Conservation (phyloP, 1,140 invertebrate genomes). For the Melanaphis sacchari region DNA sequence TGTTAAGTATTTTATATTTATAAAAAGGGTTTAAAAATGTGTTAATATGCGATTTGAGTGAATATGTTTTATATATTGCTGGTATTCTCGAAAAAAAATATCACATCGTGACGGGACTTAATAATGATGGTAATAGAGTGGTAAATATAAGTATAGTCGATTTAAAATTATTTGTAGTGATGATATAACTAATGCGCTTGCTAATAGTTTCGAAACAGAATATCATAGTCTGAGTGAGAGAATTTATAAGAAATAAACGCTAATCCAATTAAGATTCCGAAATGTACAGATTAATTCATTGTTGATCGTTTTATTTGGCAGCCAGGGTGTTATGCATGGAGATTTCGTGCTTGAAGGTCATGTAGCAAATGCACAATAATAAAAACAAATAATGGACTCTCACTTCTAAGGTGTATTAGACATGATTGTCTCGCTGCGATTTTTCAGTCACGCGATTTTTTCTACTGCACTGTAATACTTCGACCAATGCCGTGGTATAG, state of each 20-base stretch:
- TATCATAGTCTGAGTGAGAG: background rate
- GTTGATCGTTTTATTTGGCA: background rate
- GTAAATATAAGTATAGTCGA: background rate
- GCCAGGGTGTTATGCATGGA: background rate
- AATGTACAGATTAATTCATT: background rate
- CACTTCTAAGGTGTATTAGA: background rate
- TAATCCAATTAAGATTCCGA: background rate
- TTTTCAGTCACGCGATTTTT: conserved; percentile 33
- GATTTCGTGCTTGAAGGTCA: background rate
- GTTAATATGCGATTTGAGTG: background rate
- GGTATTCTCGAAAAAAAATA: background rate
- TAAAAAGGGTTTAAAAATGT: background rate
- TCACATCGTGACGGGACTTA: background rate
- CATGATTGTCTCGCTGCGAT: background rate
- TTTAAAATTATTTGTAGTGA: background rate
- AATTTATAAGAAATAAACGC: no score
- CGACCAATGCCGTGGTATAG: no score
- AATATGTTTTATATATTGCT: background rate
- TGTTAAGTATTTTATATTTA: background rate
- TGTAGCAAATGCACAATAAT: background rate
- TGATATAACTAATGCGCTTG: background rate
- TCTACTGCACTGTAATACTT: background rate
- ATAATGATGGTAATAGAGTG: background rate
- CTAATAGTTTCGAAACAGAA: background rate
- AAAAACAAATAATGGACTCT: background rate